Evolutionary conservation across 2,797 vertebrate species (phyloP).

Genomic region (Phoeniculus purpureus): DNA sequence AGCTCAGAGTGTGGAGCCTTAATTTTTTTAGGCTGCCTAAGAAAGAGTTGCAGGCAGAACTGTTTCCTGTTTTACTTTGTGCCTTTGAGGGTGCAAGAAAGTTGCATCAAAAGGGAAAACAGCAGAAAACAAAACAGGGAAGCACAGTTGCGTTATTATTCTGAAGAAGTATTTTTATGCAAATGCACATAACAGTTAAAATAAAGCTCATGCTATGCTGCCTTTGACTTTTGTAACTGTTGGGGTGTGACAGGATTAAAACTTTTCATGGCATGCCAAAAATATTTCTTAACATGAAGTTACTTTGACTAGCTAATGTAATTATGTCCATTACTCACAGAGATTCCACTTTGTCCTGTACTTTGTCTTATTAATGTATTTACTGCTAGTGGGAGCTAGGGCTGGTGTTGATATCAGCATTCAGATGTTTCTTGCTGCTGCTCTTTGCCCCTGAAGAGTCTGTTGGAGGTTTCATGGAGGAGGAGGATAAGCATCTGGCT

Average conservation of each 20-base stretch:
- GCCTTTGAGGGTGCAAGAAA: slow-evolving; percentile 34
- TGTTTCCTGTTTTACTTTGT: slow-evolving; percentile 28
- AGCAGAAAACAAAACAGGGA: background rate
- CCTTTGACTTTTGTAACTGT: slow-evolving; percentile 65
- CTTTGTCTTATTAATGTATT: slow-evolving; percentile 43
- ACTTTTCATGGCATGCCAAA: slow-evolving; percentile 73
- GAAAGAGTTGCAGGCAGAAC: background rate
- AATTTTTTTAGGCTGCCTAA: slow-evolving; percentile 10
- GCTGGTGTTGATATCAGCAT: background rate
- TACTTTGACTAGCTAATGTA: slow-evolving; percentile 74
- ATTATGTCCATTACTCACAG: slow-evolving; percentile 73
- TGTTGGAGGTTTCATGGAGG: background rate
- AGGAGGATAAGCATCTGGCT: background rate
- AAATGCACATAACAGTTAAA: slow-evolving; percentile 67
- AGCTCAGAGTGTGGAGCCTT: background rate
- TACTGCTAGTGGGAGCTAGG: background rate
- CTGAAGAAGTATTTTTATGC: slow-evolving; percentile 66
- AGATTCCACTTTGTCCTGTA: slow-evolving; percentile 63
- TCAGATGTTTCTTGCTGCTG: background rate
- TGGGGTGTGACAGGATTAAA: slow-evolving; percentile 70
- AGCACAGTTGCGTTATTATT: slow-evolving; percentile 26
- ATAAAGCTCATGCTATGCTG: slow-evolving; percentile 52
- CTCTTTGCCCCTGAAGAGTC: background rate
- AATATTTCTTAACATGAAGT: slow-evolving; percentile 68
- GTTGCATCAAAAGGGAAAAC: slow-evolving; percentile 50